Base-by-base conservation (phyloP, 2,888 invertebrate species). In the Eumerus sabulonum region DNA sequence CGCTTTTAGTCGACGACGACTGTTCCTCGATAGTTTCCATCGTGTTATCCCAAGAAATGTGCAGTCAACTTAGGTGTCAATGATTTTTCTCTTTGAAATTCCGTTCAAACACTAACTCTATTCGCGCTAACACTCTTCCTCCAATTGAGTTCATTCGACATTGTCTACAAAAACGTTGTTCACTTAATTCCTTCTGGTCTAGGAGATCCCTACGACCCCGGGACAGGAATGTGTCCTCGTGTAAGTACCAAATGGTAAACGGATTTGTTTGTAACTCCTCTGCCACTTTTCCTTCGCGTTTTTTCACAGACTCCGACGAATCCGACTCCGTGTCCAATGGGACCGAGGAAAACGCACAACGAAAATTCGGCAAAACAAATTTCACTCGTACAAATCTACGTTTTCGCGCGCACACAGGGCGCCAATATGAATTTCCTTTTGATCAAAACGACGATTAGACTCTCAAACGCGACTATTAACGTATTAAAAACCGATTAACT, bases 11-110 rank as follows among this genome's bases (percentile, higher is more conserved):
- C 18, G 74, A 79, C 18, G 74, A 79, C 12, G 79, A 79, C 50
- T 79, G 79, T 36, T 79, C 79, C 36, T 79, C 79, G 54, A 79
- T 79, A 19, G 79, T 79, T 60, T 79, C 79, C 79, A 79, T 79
- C 16, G 12, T 56, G 60, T 66, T 42, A 60, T 67, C 68, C 68
- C 53, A 18, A 11, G 42, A 47, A 13, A 12, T n/a, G n/a, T n/a
- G n/a, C n/a, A n/a, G n/a, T n/a, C n/a, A n/a, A n/a, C n/a, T n/a
- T n/a, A n/a, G n/a, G n/a, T 27, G 27, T 27, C 27, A 2, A n/a
- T 27, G 27, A 4, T 4, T 27, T 27, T 27, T 27, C 27, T 27
- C 3, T 27, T 27, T 27, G 3, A 35, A 64, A 13, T 35, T 38
- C 19, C 19, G 9, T n/a, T 9, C 14, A 40, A 5, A 27, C 40